A percentile compares a stretch with the other conserved stretches of the same genome.
Conservation (phyloP, 2,888 invertebrate species). For the Drosophila putrida region DNA sequence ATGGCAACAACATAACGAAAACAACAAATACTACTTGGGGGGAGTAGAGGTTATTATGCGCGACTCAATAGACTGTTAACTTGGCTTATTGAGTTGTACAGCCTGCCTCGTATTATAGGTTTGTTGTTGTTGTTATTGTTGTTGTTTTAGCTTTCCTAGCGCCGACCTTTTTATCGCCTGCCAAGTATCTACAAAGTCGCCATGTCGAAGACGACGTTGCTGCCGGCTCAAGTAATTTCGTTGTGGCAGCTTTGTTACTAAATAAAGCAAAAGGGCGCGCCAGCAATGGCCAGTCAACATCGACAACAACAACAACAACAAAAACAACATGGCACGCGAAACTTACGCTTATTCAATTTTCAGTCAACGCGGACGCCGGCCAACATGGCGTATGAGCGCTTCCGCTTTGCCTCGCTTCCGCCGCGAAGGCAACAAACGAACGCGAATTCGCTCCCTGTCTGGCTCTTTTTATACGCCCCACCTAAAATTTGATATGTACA, state of each 20-base stretch:
- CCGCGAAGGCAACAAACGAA: slow-evolving; percentile 38
- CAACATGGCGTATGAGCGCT: slow-evolving; percentile 76
- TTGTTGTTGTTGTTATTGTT: slow-evolving; percentile 39
- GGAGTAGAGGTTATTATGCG: slow-evolving; percentile 49
- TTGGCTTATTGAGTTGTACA: slow-evolving; percentile 77
- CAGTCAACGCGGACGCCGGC: slow-evolving; percentile 54
- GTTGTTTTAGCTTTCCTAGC: slow-evolving; percentile 22
- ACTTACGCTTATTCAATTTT: slow-evolving; percentile 80
- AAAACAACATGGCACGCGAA: slow-evolving; percentile 70
- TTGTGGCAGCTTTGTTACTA: slow-evolving; percentile 66
- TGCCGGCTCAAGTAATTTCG: slow-evolving; percentile 70
- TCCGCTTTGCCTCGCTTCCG: slow-evolving; percentile 74
- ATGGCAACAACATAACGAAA: slow-evolving; percentile 26
- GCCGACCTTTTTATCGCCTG: slow-evolving; percentile 75
- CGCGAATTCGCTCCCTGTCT: slow-evolving; percentile 47
- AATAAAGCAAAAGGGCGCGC: slow-evolving; percentile 72
- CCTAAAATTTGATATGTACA: slow-evolving; percentile 65
- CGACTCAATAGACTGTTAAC: slow-evolving; percentile 77
- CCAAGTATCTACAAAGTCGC: slow-evolving; percentile 76
- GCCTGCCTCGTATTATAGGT: slow-evolving; percentile 25
- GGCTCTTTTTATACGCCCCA: slow-evolving; percentile 35
- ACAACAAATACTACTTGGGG: slow-evolving; percentile 9
- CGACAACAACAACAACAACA: slow-evolving; percentile 12
- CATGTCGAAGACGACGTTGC: slow-evolving; percentile 47
- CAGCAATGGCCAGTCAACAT: slow-evolving; percentile 29